These are phyloP conservation scores for Nothoprocta pentlandii DNA, from an alignment of 2,113 vertebrate genomes.

Conservation along the genomic window DNA sequence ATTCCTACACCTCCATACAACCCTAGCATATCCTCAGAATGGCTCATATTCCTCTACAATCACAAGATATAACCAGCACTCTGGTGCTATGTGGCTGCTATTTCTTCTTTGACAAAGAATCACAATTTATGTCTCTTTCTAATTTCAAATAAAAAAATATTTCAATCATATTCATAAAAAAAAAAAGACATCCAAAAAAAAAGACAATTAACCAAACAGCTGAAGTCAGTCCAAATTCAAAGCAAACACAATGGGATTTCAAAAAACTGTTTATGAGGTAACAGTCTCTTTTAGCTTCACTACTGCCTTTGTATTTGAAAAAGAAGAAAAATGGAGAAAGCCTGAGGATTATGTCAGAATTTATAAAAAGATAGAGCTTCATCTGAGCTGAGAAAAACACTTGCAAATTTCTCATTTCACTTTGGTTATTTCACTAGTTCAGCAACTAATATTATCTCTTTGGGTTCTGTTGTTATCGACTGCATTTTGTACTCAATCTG, in stretches of 20 bases:
- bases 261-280: neutral
- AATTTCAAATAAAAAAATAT: neutral
- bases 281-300: neutral
- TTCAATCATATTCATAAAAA: neutral
- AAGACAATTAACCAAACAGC: neutral
- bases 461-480: neutral
- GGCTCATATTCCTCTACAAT: neutral
- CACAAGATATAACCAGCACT: neutral
- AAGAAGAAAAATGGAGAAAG: neutral
- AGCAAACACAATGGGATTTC: neutral
- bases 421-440: neutral
- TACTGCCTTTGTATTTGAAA: neutral
- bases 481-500: constrained; percentile 8
- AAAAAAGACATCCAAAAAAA: neutral
- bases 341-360: neutral
- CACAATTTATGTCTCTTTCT: neutral
- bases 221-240: neutral
- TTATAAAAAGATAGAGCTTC: neutral
- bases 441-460: neutral
- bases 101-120: neutral
- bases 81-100: neutral
- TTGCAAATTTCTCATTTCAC: neutral
- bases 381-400: neutral
- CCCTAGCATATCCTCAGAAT: neutral
- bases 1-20: neutral